phyloP scores from a whole-genome alignment of 2,113 vertebrate genomes.

The Lampris megalopsis region DNA sequence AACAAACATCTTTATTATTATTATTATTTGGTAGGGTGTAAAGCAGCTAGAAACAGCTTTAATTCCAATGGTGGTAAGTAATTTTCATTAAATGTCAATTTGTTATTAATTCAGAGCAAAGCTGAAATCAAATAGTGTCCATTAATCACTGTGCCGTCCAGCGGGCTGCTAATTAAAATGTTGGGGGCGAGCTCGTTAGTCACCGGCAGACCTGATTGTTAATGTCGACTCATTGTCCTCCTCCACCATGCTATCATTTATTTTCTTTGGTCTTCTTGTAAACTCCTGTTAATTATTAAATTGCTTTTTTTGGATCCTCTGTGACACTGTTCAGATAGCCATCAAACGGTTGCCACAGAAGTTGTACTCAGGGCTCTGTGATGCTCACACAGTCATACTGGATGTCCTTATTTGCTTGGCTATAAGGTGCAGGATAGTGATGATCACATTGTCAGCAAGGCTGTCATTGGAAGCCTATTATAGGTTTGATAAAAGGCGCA shows the following conservation, averaged over 20 bases:
- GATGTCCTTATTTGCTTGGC: neutral
- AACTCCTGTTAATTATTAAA: slow-evolving; percentile 86
- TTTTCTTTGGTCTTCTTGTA: slow-evolving; percentile 86
- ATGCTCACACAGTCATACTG: slow-evolving; percentile 4
- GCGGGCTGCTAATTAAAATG: slow-evolving; percentile 87
- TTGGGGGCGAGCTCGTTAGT: slow-evolving; percentile 85
- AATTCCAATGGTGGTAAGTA: slow-evolving; percentile 84
- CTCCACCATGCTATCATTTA: slow-evolving; percentile 82
- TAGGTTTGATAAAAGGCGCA: neutral
- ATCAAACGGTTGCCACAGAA: slow-evolving; percentile 63
- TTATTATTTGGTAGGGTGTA: slow-evolving; percentile 68
- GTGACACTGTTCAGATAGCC: slow-evolving; percentile 78
- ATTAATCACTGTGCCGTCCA: slow-evolving; percentile 86
- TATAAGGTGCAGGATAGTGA: neutral
- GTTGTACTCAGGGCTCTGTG: slow-evolving; percentile 40
- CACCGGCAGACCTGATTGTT: slow-evolving; percentile 86
- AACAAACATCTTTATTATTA: slow-evolving; percentile 70
- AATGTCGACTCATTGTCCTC: slow-evolving; percentile 87
- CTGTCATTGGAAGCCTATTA: neutral
- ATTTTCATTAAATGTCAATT: slow-evolving; percentile 90
- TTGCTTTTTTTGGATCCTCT: slow-evolving; percentile 73
- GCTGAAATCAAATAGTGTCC: slow-evolving; percentile 87
- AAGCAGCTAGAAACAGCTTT: slow-evolving; percentile 74
- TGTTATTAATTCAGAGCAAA: slow-evolving; percentile 87
- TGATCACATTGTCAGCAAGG: neutral